These are phyloP conservation scores for Amiota communis DNA, from an alignment of 2,888 invertebrate genomes.

Conservation along the genomic window DNA sequence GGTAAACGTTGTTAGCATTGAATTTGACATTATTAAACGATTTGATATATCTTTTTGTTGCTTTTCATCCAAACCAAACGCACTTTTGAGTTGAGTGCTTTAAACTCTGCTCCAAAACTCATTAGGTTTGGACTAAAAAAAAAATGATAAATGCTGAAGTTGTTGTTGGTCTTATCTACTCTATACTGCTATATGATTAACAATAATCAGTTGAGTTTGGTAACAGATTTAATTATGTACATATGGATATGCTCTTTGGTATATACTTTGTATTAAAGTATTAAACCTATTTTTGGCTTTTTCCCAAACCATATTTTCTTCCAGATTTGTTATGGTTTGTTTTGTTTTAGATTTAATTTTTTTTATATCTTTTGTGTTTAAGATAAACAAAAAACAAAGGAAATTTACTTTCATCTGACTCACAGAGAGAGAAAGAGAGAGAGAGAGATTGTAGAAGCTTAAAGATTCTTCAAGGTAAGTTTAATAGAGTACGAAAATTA, in stretches of 20 bases:
- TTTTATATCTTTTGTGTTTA: no score
- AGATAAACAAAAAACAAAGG: no score
- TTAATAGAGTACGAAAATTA: no score
- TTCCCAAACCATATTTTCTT: no score
- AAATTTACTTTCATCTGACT: no score
- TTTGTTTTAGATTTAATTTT: no score
- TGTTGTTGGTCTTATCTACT: neutral
- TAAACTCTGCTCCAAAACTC: neutral
- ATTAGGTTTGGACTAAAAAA: neutral
- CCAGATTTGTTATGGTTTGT: no score
- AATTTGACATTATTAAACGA: constrained; percentile 19
- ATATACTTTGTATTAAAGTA: no score
- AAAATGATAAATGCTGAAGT: neutral
- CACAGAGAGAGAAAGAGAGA: no score
- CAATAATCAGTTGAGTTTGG: constrained; percentile 4
- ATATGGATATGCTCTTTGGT: neutral
- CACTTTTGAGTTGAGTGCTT: neutral
- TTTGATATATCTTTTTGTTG: neutral
- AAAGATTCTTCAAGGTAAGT: no score
- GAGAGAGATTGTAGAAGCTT: no score
- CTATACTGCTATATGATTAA: neutral
- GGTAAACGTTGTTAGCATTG: constrained; percentile 23
- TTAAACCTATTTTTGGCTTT: no score
- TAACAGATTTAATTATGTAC: constrained; percentile 3
- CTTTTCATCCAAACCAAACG: neutral